These are phyloP conservation scores for Tupaia tana DNA, from an alignment of 2,113 vertebrate genomes.

Conservation along the genomic window DNA sequence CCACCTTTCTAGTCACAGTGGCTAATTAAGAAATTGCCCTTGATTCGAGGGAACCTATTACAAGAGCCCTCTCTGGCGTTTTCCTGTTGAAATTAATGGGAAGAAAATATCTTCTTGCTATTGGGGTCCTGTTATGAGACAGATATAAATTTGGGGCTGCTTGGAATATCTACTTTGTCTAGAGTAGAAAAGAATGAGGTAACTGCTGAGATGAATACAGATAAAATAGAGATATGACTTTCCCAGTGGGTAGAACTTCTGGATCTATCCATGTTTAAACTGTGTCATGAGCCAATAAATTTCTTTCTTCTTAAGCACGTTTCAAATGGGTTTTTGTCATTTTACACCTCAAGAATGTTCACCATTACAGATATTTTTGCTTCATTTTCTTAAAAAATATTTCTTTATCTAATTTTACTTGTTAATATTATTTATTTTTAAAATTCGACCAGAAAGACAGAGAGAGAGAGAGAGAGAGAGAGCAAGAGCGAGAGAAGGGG, in stretches of 20 bases:
- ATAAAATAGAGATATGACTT: background rate
- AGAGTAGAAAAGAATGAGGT: background rate
- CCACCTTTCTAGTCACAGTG: background rate
- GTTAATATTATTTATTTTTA: too few species aligned
- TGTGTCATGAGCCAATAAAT: background rate
- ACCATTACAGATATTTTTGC: background rate
- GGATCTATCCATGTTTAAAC: background rate
- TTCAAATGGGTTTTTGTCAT: background rate
- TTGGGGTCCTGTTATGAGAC: background rate
- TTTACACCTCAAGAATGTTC: background rate
- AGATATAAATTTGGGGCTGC: background rate
- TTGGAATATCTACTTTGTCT: background rate
- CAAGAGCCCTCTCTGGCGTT: background rate
- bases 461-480: too few species aligned
- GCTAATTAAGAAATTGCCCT: background rate
- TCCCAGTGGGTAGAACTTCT: background rate
- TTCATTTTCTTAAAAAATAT: background rate
- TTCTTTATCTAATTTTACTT: too few species aligned
- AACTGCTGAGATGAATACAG: background rate
- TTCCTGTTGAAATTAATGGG: background rate
- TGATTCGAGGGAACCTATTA: background rate
- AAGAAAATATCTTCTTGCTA: background rate
- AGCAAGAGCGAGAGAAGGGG: too few species aligned
- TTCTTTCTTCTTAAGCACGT: background rate
- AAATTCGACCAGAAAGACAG: too few species aligned